Percentiles rank a stretch among this genome's conserved stretches.
Conservation (phyloP, 2,888 invertebrate species). For the Crioceris asparagi region DNA sequence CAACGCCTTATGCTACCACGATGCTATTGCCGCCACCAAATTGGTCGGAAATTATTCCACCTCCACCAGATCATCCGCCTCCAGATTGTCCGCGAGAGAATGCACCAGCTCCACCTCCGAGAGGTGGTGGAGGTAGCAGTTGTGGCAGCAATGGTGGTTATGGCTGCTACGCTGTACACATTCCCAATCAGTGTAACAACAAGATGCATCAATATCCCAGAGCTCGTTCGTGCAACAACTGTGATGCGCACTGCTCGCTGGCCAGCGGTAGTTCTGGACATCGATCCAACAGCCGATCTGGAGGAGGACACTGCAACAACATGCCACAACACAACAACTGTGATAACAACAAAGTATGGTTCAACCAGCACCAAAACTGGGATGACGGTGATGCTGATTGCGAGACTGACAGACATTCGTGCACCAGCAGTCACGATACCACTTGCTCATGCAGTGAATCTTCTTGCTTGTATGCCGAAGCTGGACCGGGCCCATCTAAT, state of each 20-base stretch:
- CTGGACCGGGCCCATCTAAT: constrained; percentile 35
- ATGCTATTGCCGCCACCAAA: constrained; percentile 51
- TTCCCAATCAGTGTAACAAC: constrained; percentile 29
- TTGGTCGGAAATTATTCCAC: constrained; percentile 49
- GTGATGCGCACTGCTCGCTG: constrained; percentile 34
- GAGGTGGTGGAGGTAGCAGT: constrained; percentile 33
- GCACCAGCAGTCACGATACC: constrained; percentile 44
- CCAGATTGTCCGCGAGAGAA: constrained; percentile 41
- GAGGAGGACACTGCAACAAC: constrained; percentile 27
- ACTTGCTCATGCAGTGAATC: constrained; percentile 54
- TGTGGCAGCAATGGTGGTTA: constrained; percentile 34
- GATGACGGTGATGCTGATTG: constrained; percentile 38
- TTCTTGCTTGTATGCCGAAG: constrained; percentile 51
- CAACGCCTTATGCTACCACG: constrained; percentile 65
- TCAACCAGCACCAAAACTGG: constrained; percentile 32
- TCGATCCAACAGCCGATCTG: constrained; percentile 23
- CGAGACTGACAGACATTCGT: constrained; percentile 41
- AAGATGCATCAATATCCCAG: constrained; percentile 22
- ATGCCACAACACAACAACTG: constrained; percentile 31
- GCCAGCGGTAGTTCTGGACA: constrained; percentile 35
- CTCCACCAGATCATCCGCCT: constrained; percentile 50
- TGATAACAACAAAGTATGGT: constrained; percentile 33
- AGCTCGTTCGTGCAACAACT: constrained; percentile 33
- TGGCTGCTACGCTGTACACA: constrained; percentile 36
- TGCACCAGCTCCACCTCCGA: constrained; percentile 31